These are phyloP conservation scores for Drosophila aldrichi DNA, from an alignment of 2,888 invertebrate species.

Conservation along the genomic window DNA sequence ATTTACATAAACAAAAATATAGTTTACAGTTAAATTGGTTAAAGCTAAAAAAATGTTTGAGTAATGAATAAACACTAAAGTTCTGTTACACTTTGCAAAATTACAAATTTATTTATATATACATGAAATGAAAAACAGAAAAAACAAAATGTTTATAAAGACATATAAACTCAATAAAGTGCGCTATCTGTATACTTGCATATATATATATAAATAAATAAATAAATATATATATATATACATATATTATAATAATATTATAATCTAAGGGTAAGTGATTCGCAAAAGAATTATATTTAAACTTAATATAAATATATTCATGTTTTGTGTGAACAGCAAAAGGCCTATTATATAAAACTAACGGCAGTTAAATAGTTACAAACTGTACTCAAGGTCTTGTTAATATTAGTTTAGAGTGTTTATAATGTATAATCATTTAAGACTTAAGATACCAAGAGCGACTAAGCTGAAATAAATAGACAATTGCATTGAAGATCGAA, in stretches of 20 bases:
- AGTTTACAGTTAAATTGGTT: constrained; percentile 5
- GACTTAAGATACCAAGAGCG: constrained; percentile 13
- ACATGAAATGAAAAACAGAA: not conserved
- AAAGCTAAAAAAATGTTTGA: not conserved
- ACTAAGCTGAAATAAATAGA: constrained; percentile 25
- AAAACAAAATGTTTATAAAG: constrained; percentile 10
- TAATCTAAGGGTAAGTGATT: constrained; percentile 9
- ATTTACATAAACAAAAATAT: not conserved
- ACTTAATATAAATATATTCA: constrained; percentile 7
- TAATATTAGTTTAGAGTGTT: constrained; percentile 60
- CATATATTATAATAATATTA: constrained; percentile 13
- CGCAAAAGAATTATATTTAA: constrained; percentile 9
- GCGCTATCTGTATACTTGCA: constrained; percentile 56
- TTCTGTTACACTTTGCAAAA: not conserved
- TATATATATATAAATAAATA: constrained; percentile 26
- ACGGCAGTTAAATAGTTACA: constrained; percentile 37
- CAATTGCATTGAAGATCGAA: constrained; percentile 16
- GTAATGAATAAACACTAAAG: not conserved
- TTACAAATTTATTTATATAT: constrained; percentile 1
- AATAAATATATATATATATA: constrained; percentile 13
- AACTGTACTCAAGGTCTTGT: constrained; percentile 54
- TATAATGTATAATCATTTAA: constrained; percentile 43
- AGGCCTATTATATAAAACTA: constrained; percentile 19
- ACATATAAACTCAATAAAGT: constrained; percentile 43
- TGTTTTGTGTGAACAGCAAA: constrained; percentile 14